phyloP scores from a whole-genome alignment of 2,113 vertebrate genomes.

The Microcebus jonahi region DNA sequence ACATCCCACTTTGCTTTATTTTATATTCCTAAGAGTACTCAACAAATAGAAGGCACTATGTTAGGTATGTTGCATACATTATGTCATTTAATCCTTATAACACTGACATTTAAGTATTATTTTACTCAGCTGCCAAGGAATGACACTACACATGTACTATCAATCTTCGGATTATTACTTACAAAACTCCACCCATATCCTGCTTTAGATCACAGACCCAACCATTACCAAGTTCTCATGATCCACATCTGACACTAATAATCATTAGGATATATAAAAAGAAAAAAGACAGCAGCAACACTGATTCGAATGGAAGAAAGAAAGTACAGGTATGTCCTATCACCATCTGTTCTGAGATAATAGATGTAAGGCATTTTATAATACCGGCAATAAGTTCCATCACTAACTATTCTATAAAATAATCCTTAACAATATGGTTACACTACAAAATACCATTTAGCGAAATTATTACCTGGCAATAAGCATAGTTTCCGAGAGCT shows the following conservation, averaged over 20 bases:
- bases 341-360: not conserved
- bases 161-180: not conserved
- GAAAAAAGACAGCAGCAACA: not conserved
- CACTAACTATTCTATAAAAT: not conserved
- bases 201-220: not conserved
- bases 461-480: conserved; percentile 92
- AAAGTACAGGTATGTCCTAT: not conserved
- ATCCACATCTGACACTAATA: conserved; percentile 8
- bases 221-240: not conserved
- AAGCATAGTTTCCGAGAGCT: conserved; percentile 96
- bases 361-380: not conserved
- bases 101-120: not conserved
- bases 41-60: not conserved
- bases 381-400: not conserved
- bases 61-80: not conserved
- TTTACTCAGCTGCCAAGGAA: not conserved
- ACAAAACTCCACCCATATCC: not conserved
- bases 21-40: not conserved
- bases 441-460: conserved; percentile 9
- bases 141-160: not conserved
- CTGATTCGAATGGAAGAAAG: not conserved
- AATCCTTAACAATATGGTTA: not conserved
- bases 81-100: not conserved
- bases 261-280: not conserved
- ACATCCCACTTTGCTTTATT: not conserved